A percentile compares a stretch with the other conserved stretches of the same genome.
phyloP scores from a whole-genome alignment of 2,113 vertebrate genomes.

The Percopsis transmontana region DNA sequence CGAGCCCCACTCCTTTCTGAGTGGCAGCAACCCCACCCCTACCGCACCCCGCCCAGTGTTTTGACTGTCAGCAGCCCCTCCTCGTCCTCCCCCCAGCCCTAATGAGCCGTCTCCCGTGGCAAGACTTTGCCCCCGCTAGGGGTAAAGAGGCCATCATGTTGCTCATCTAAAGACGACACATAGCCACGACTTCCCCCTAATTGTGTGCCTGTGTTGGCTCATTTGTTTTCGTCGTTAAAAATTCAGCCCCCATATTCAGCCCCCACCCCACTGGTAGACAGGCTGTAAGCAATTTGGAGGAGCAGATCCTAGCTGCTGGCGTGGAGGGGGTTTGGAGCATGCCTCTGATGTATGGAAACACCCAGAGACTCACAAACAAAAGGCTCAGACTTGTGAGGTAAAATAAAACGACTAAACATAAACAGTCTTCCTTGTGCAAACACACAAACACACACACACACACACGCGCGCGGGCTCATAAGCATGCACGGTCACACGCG shows the following conservation, averaged over 20 bases:
- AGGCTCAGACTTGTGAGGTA: conserved; percentile 34
- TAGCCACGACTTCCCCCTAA: conserved; percentile 85
- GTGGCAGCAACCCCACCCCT: conserved; percentile 42
- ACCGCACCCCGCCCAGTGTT: conserved; percentile 56
- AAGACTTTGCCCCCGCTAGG: conserved; percentile 78
- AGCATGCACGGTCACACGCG: conserved; percentile 13
- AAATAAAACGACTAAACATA: conserved; percentile 56
- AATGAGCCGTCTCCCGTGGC: conserved; percentile 86
- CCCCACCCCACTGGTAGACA: conserved; percentile 64
- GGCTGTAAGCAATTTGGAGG: conserved; percentile 80
- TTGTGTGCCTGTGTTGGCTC: conserved; percentile 82
- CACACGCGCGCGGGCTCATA: neutral
- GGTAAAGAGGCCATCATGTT: conserved; percentile 89
- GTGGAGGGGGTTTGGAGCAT: conserved; percentile 70
- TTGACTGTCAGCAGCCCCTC: conserved; percentile 63
- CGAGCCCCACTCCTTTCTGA: conserved; percentile 44
- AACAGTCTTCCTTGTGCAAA: conserved; percentile 46
- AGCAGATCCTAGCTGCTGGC: conserved; percentile 73
- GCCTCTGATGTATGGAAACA: conserved; percentile 60
- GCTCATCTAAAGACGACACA: conserved; percentile 88
- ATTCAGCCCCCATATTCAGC: conserved; percentile 79
- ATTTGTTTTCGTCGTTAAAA: conserved; percentile 87
- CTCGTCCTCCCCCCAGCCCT: conserved; percentile 67
- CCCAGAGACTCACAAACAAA: conserved; percentile 50
- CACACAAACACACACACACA: neutral